Evolutionary conservation across 2,888 invertebrate species (phyloP).

Genomic region (Hemicrepidius hirtus): DNA sequence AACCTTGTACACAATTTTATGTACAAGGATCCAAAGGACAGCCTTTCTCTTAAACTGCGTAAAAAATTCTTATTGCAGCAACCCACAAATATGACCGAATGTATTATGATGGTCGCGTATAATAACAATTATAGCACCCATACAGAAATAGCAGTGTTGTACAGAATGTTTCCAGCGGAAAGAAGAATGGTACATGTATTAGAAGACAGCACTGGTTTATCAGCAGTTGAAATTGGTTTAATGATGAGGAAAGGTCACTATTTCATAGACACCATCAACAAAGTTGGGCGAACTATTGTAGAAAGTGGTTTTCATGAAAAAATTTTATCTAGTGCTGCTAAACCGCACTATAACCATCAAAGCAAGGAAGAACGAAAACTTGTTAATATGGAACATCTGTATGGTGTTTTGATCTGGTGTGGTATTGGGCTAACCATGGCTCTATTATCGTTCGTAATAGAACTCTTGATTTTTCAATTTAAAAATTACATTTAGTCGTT

Average conservation of each 20-base stretch:
- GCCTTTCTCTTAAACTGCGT: too few relatives aligned
- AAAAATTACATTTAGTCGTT: too few relatives aligned
- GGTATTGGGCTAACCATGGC: background rate
- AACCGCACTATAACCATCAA: background rate
- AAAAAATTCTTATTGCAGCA: too few relatives aligned
- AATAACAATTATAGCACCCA: background rate
- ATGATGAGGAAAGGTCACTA: constrained; percentile 9
- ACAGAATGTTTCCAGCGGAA: background rate
- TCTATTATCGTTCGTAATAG: background rate
- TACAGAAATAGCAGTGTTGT: background rate
- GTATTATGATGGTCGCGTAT: too few relatives aligned
- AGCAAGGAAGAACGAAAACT: background rate
- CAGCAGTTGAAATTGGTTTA: background rate
- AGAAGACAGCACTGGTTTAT: background rate
- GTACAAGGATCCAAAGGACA: too few relatives aligned
- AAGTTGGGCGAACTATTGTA: background rate
- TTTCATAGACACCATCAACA: background rate
- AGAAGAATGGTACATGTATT: background rate
- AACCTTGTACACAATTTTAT: background rate
- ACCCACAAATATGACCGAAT: too few relatives aligned
- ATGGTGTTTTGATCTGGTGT: background rate
- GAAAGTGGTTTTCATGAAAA: constrained; percentile 5
- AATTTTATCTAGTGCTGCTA: background rate
- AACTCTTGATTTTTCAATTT: background rate
- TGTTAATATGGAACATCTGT: background rate